Base-by-base conservation (phyloP, 2,113 vertebrate genomes). In the Rhinolophus ferrumequinum region DNA sequence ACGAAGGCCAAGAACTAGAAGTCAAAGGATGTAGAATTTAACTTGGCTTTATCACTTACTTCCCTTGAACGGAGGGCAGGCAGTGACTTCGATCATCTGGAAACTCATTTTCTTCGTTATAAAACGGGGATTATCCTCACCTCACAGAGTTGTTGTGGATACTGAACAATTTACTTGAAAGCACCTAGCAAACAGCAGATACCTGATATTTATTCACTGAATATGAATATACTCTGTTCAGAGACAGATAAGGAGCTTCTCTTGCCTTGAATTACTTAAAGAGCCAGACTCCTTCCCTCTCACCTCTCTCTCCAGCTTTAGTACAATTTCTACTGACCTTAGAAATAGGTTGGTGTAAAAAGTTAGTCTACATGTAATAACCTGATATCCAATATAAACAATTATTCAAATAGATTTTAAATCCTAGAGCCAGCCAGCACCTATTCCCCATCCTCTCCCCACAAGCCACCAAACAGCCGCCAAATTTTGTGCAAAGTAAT, bases 81-180 rank as follows among this genome's bases (percentile, higher is more conserved):
- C 54, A 92, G 38, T 54, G 67, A 91, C 33, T 60, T 44, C 88
- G 86, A 92, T 62, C 76, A 81, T n/a, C 64, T 93, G 28, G 66
- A 19, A 41, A 52, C 21, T 96, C 50, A 73, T 80, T 96, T 93
- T 84, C 85, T 60, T 91, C 44, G 66, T 79, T 95, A 82, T 77
- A 88, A 96, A 94, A 91, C 77, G 50, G 60, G 69, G 64, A 41
- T 93, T 52, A 60, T 85, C 56, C 12, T 91, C 77, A 84, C 62
- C 56, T 87, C 33, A 47, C 56, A 77, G 90, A 96, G 82, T 62
- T 86, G 75, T 64, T 79, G 66, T 38, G 72, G 95, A 93, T 97
- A 89, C 86, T 91, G 92, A 94, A 84, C 38, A 93, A 88, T 93
- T 92, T 88, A 94, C 91, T 88, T 95, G 88, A 94, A 96, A 94